These are phyloP conservation scores for Hozukius guyotensis DNA, from an alignment of 2,797 vertebrate genomes.

Conservation along the genomic window DNA sequence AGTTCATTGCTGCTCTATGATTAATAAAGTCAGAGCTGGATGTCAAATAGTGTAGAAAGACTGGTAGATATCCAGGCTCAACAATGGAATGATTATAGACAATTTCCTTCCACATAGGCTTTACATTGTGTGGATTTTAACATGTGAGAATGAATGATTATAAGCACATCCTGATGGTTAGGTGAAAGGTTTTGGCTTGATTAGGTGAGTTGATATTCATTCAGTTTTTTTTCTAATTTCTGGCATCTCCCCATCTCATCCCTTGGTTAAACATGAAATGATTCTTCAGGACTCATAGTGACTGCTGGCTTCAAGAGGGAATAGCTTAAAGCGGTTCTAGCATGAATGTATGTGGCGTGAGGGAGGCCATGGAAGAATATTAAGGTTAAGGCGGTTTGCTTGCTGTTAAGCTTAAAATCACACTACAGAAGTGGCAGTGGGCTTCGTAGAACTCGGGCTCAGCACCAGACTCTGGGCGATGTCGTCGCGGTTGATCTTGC, in stretches of 20 bases:
- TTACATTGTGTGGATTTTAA: conserved; percentile 6
- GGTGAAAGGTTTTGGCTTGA: not conserved
- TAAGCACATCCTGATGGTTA: not conserved
- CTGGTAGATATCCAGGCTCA: not conserved
- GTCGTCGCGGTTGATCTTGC: conserved; percentile 92
- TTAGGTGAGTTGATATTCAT: not conserved
- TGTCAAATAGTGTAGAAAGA: conserved; percentile 3
- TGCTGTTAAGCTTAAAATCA: conserved; percentile 55
- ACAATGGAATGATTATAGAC: conserved; percentile 19
- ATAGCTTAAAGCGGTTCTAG: conserved; percentile 23
- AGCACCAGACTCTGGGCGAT: conserved; percentile 89
- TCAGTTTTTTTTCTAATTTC: conserved; percentile 10
- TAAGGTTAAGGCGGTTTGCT: conserved; percentile 23
- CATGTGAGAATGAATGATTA: conserved; percentile 2
- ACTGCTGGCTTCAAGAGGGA: conserved; percentile 39
- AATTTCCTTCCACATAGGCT: not conserved
- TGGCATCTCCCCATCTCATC: not conserved
- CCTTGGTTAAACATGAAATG: not conserved
- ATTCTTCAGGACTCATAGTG: conserved; percentile 17
- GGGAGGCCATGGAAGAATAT: conserved; percentile 21
- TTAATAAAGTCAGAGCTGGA: conserved; percentile 1
- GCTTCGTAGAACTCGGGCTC: conserved; percentile 77
- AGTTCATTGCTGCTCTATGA: conserved; percentile 5
- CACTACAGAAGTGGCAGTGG: conserved; percentile 92
- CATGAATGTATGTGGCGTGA: conserved; percentile 29